phyloP scores from a whole-genome alignment of 2,888 invertebrate genomes.

The Drosophila tripunctata region DNA sequence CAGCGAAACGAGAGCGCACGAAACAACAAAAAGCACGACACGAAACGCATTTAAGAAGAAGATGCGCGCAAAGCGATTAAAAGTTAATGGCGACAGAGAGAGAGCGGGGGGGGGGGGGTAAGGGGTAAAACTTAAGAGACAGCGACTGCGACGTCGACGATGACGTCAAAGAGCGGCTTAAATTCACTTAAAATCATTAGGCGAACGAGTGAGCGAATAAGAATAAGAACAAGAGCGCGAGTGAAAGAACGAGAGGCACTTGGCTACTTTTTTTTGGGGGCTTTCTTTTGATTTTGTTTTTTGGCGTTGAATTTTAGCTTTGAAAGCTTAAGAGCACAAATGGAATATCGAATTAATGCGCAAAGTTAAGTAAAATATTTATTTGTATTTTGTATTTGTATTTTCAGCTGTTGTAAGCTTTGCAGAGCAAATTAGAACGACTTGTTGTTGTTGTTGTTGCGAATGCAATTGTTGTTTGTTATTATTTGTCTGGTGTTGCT shows the following conservation, averaged over 20 bases:
- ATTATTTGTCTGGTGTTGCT: constrained; percentile 3
- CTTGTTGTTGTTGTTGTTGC: constrained; percentile 24
- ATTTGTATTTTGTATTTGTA: too few relatives aligned
- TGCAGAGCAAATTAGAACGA: constrained; percentile 41
- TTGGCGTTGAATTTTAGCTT: constrained; percentile 49
- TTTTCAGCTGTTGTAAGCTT: constrained; percentile 44
- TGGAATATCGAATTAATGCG: constrained; percentile 51
- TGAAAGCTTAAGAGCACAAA: constrained; percentile 71
- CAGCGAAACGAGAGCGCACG: constrained; percentile 41
- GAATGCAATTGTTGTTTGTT: constrained; percentile 13
- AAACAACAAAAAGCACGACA: constrained; percentile 31
- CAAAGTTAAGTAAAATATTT: constrained; percentile 28
- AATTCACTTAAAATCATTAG: constrained; percentile 59
- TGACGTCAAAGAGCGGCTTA: constrained; percentile 55
- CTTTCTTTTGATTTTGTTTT: constrained; percentile 36
- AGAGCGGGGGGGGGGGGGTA: not conserved
- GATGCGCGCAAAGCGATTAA: constrained; percentile 56
- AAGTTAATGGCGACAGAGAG: not conserved
- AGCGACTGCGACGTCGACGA: constrained; percentile 13
- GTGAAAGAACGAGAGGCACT: constrained; percentile 56
- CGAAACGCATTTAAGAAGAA: constrained; percentile 56
- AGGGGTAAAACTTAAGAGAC: constrained; percentile 16
- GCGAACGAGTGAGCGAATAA: too few relatives aligned
- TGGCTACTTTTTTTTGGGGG: constrained; percentile 32
- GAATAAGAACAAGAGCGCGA: constrained; percentile 1